Evolutionary conservation across 2,888 invertebrate species (phyloP), one percentile per base, ranked within the genome.

Genomic region (Eupithecia centaureata): DNA sequence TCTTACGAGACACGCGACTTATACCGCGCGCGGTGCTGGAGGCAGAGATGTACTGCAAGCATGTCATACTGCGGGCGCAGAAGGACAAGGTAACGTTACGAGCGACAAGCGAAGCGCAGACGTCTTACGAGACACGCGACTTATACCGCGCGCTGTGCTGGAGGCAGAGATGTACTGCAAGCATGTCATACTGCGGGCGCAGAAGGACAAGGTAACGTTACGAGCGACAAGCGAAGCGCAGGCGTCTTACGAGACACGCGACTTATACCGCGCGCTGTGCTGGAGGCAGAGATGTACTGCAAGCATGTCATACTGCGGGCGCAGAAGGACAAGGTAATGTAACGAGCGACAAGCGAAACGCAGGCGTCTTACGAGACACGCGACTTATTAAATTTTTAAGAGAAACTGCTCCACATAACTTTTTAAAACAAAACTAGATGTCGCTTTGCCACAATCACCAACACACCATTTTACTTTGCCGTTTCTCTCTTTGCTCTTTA

Each of bases 21-120:
- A 95, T 96, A 76, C 96, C 96, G 10, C 94, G 94, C 59, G 93
- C 96, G 0, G 94, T 96, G 63, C 91, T 94, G 57, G 95, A 95
- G 78, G 94, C 95, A 1, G 96, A 96, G 82, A 94, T 94, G 77
- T 96, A 95, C 80, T 92, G 92, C 75, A 95, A 94, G 76, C 90
- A 92, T 63, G 91, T 95, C 42, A 91, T 94, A 70, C 77, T 94
- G 67, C 89, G 96, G n/a, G 92, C 94, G 0, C 94, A 91, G 63
- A 95, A 94, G 76, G 94, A 94, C 1, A 94, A 94, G 83, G 94
- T 95, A 87, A 28, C 25, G 27, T 10, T 51, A 12, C 18, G 1
- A 4, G 3, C 1, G 22, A 22, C 12, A 30, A 30, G 61, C 79
- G 82, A 67, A 82, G 79, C 57, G 86, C 89, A 0, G 84, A 81